Base-by-base conservation (phyloP, 53 echinoderm and acorn worm species). In the Crossaster papposus region DNA sequence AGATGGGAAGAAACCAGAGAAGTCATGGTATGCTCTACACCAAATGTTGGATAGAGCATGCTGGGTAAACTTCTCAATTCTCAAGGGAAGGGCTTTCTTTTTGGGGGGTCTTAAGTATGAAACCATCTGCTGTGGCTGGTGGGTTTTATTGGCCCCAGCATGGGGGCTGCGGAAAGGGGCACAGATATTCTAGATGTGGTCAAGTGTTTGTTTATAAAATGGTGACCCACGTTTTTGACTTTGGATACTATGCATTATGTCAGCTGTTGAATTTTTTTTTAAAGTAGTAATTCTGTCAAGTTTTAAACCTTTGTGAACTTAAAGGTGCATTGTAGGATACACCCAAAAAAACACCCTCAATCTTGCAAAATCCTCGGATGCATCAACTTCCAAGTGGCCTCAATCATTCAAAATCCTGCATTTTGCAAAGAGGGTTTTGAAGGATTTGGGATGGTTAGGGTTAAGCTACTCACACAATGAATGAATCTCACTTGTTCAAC, bases 1-100 rank as follows among this genome's bases (percentile, higher is more conserved):
- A 84, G 84, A 84, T 84, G 71, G 84, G 51, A 14, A 38, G 68
- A 82, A 82, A 68, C 11, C 68, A 24, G 82, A 82, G 82, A 82
- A 36, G 82, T 82, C 64, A 14, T 36, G 82, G 70, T 33, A 36
- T 36, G 26, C 28, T 34, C 28, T 34, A 11, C 24, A 24, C 64
- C 30, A 65, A 65, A 81, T 64, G 37, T 64, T 23, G 23, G 83
- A 33, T 50, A n/a, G 44, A 83, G 65, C 30, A 44, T 70, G 83
- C 51, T 83, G 51, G 54, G 64, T 36, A 35, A 32, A 20, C 34
- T 51, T 3, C 5, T 80, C 4, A 14, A 58, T 28, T 10, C 80
- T 55, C 80, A 26, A 32, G 80, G 54, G 80, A 58, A 80, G 12
- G 20, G 10, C 2, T 29, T 4, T 80, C 50, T 80, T 51, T 79